Evolutionary conservation across 2,797 vertebrate species (phyloP).

Genomic region (Alosa sapidissima): DNA sequence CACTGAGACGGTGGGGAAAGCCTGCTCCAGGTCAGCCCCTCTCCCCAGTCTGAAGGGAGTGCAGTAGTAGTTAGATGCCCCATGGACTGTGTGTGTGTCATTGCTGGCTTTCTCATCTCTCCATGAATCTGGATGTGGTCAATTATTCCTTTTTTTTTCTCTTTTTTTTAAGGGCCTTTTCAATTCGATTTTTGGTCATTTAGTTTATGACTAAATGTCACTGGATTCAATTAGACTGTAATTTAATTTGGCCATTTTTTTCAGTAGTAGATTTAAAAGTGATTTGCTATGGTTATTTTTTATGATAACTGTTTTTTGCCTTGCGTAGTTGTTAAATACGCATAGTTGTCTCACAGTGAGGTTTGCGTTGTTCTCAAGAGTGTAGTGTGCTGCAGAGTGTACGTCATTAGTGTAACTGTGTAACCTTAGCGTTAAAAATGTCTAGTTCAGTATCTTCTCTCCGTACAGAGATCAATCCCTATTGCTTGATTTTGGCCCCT

Average conservation of each 20-base stretch:
- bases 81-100: neutral
- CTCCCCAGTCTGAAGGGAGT: constrained; percentile 31
- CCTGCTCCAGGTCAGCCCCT: neutral
- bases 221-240: neutral
- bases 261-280: neutral
- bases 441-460: neutral
- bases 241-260: neutral
- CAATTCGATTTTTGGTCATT: neutral
- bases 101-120: neutral
- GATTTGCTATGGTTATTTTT: neutral
- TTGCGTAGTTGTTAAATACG: too few species aligned
- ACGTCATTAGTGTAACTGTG: neutral
- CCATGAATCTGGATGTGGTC: constrained; percentile 18
- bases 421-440: neutral
- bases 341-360: too few species aligned
- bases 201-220: neutral
- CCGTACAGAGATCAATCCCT: neutral
- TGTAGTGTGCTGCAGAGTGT: neutral
- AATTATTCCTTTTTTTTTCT: neutral
- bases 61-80: constrained; percentile 14
- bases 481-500: neutral
- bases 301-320: neutral
- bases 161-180: neutral
- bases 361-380: neutral
- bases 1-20: constrained; percentile 31